Percentiles rank a stretch among this genome's conserved stretches.
Evolutionary conservation across 2,888 invertebrate species (phyloP).

Genomic region (Platerodrilus igneus): DNA sequence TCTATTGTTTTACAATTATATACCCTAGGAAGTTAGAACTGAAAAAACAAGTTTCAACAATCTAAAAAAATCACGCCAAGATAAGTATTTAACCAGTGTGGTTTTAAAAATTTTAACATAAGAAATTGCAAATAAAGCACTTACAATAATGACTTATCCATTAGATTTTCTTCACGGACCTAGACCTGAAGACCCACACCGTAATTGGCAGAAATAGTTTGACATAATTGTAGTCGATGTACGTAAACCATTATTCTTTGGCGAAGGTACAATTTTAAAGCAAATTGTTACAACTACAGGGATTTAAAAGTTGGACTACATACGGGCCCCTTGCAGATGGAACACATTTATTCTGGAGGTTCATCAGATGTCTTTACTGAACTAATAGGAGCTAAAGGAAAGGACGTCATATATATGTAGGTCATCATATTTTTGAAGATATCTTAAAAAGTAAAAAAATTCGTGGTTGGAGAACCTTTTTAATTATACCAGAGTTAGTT

Average conservation of each 20-base stretch:
- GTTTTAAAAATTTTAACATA: too few species aligned
- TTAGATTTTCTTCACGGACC: constrained; percentile 84
- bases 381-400: constrained; percentile 93
- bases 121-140: too few species aligned
- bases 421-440: constrained; percentile 99
- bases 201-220: constrained; percentile 93
- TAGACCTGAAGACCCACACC: constrained; percentile 68
- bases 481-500: constrained; percentile 94
- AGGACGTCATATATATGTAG: constrained; percentile 94
- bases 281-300: constrained; percentile 91
- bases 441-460: constrained; percentile 98
- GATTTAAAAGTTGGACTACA: constrained; percentile 90
- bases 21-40: too few species aligned
- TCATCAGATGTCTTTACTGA: constrained; percentile 95
- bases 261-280: constrained; percentile 90
- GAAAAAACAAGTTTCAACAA: too few species aligned
- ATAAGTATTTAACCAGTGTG: too few species aligned
- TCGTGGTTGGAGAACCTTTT: constrained; percentile 97
- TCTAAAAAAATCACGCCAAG: too few species aligned
- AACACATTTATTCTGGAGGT: constrained; percentile 77
- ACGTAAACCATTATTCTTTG: constrained; percentile 93
- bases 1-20: too few species aligned
- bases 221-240: constrained; percentile 97
- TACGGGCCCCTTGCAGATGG: constrained; percentile 80
- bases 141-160: constrained; percentile 90